Conservation (phyloP, 2,797 vertebrate species). For the Selene dorsalis region DNA sequence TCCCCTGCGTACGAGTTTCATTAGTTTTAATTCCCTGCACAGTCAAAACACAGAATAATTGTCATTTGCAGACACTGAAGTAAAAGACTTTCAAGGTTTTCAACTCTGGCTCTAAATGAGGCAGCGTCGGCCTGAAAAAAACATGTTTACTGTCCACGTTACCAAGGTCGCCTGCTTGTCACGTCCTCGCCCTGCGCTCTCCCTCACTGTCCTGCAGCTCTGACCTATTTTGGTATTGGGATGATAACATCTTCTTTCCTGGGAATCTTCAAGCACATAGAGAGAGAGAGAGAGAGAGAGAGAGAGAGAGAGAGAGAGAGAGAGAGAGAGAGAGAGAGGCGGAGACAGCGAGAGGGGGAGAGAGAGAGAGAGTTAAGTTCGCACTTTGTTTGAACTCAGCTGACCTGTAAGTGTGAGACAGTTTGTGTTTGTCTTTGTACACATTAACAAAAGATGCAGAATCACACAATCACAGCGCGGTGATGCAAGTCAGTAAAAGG, state of each 20-base stretch:
- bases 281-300: not conserved
- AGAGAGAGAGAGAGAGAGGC: not conserved
- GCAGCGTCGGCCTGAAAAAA: not conserved
- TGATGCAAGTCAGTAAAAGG: not conserved
- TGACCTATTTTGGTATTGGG: conserved; percentile 58
- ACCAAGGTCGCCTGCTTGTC: not conserved
- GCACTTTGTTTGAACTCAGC: conserved; percentile 22
- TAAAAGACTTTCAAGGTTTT: not conserved
- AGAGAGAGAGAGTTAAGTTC: conserved; percentile 14
- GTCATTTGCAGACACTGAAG: not conserved
- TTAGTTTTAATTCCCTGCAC: too few species aligned
- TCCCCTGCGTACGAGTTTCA: not conserved
- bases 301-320: not conserved
- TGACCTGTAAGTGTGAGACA: not conserved
- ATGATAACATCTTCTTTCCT: conserved; percentile 50
- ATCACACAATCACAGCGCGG: not conserved
- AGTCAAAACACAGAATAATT: not conserved
- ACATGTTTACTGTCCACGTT: not conserved
- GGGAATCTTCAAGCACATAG: conserved; percentile 38
- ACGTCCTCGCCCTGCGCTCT: conserved; percentile 10
- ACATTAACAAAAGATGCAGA: conserved; percentile 1
- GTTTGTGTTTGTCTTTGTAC: conserved; percentile 7
- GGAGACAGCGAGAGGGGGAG: not conserved
- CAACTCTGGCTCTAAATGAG: not conserved
- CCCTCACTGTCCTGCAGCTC: conserved; percentile 13